phyloP scores from a whole-genome alignment of 2,888 invertebrate genomes.

The Aethes cnicana region DNA sequence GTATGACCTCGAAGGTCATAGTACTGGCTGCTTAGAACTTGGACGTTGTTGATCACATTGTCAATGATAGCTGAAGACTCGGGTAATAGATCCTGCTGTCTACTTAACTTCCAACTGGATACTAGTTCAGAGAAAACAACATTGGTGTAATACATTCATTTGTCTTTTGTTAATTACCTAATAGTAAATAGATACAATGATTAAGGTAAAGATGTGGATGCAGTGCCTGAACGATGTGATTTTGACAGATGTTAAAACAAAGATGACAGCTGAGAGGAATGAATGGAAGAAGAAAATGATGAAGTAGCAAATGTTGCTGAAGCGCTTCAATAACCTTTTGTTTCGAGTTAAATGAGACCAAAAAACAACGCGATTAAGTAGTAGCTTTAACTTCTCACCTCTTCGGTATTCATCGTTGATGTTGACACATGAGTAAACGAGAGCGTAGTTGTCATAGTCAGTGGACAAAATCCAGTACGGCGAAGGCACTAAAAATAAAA shows the following conservation, averaged over 20 bases:
- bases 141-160: no score
- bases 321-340: no score
- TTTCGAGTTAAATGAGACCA: no score
- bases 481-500: conserved; percentile 24
- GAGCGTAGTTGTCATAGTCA: conserved; percentile 80
- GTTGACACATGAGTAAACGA: conserved; percentile 47
- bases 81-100: conserved; percentile 40
- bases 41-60: conserved; percentile 43
- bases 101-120: conserved; percentile 64
- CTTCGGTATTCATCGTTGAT: conserved; percentile 23
- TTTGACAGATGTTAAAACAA: no score
- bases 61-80: conserved; percentile 43
- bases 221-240: no score
- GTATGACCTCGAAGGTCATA: conserved; percentile 51
- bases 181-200: no score
- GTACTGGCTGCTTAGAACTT: conserved; percentile 56
- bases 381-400: conserved; percentile 23
- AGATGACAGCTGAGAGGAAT: no score
- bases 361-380: not conserved
- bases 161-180: no score
- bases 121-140: no score
- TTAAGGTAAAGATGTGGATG: no score
- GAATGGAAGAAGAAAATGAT: no score
- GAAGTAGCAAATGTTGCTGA: no score
- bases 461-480: conserved; percentile 78